Evolutionary conservation across 2,113 vertebrate species (phyloP), one percentile per base, ranked within the genome.

Genomic region (Lampris incognitus): DNA sequence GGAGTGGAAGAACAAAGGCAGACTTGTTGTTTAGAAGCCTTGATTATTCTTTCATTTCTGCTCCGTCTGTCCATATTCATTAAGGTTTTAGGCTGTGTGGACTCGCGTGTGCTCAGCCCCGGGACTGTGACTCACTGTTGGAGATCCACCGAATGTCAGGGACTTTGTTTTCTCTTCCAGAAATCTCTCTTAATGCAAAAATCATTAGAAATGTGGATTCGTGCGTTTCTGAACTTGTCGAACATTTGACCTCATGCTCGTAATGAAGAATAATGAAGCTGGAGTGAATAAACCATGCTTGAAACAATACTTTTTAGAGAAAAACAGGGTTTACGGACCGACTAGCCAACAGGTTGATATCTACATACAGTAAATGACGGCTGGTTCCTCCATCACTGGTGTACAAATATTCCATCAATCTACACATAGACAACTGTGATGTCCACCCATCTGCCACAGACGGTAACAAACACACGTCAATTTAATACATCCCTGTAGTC

Each of bases 1-100:
- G 88, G 89, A 91, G 85, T 83, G 86, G 74, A 89, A 90, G 90
- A 93, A 93, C 92, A 93, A 92, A 93, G 90, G 72, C 68, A 76
- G 77, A 86, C 87, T 91, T 89, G 90, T 92, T 90, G 79, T 87
- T 88, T 84, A 79, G 87, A 87, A 76, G 88, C 90, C 90, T 91
- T 91, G 86, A 90, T 92, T 91, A 89, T 91, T 87, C 36, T 91
- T 91, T 88, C 90, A 91, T 91, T 82, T 85, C 82, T 84, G 72
- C 71, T 85, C 69, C 81, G 71, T 92, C 83, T 88, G 79, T 76
- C 42, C 72, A 85, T 75, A 73, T 87, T 91, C 89, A 91, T 92
- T 91, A 90, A 83, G 84, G 88, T 72, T 80, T 85, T 76, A 24
- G 78, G 66, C 79, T 76, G 37, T 62, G 64, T 49, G 81, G 77